Evolutionary conservation across 2,797 vertebrate species (phyloP).

Genomic region (Lutjanus campechanus): DNA sequence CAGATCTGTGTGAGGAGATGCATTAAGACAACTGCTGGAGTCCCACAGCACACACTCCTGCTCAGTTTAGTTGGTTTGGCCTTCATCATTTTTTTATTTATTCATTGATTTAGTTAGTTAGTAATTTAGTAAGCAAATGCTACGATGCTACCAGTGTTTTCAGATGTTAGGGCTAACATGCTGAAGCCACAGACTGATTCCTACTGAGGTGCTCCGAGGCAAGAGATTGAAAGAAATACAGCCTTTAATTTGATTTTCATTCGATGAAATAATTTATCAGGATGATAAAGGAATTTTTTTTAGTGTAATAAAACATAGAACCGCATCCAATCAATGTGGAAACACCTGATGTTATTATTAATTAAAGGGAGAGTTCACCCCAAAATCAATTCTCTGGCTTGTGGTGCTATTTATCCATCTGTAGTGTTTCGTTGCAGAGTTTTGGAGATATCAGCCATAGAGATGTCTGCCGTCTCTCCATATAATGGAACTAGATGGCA

Average conservation of each 20-base stretch:
- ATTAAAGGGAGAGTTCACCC: not conserved
- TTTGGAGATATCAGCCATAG: no score
- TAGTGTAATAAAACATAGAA: no score
- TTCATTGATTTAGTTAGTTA: not conserved
- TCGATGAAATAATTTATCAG: no score
- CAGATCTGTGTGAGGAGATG: slow-evolving; percentile 9
- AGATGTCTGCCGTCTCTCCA: no score
- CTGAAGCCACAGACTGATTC: not conserved
- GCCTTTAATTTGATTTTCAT: no score
- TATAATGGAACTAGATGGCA: no score
- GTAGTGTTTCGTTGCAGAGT: no score
- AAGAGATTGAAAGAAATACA: no score
- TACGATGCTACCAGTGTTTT: slow-evolving; percentile 1
- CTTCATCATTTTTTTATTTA: not conserved
- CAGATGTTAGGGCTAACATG: slow-evolving; percentile 3
- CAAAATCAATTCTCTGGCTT: no score
- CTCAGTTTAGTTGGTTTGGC: not conserved
- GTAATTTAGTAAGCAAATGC: not conserved
- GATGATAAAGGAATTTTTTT: no score
- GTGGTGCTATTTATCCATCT: no score
- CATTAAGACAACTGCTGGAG: slow-evolving; percentile 1
- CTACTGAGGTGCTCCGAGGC: no score
- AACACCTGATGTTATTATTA: slow-evolving; percentile 8
- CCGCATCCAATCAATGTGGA: not conserved
- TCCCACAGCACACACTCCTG: slow-evolving; percentile 7